Base-by-base conservation (phyloP, 2,888 invertebrate species). In the Tipula confusa region DNA sequence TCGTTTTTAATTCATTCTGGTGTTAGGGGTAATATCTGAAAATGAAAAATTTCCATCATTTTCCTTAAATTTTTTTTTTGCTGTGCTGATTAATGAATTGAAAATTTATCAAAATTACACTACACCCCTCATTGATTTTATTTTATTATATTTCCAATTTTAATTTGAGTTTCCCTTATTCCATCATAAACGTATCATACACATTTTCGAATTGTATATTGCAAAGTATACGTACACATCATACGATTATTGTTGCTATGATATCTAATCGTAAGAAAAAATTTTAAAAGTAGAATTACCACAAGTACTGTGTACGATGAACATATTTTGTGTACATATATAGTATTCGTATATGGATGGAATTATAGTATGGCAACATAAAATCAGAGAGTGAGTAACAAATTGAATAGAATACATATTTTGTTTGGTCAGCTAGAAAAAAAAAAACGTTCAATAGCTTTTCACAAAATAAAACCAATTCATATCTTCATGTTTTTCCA, bases 91-190 rank as follows among this genome's bases (percentile, higher is more conserved):
- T 64, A 64, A 64, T 64, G 64, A 64, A 64, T 24, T 64, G 64
- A 64, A 64, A 64, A 64, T 64, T 64, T 64, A 64, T 64, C 64
- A 64, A 64, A 64, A 64, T 64, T 64, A 24, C 64, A 64, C 64
- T 64, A 24, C 64, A 64, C 24, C 64, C 64, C 64, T 64, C 64
- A 64, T 64, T 64, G 64, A 64, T 64, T 64, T 11, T 15, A 38
- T 43, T n/a, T n/a, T n/a, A n/a, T n/a, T n/a, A 64, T 64, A 24
- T 64, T 64, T 64, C 24, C 64, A 64, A 64, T 64, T 64, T 64
- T 64, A 64, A 64, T 64, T 64, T 64, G 64, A 64, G 18, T 64
- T 64, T 64, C 64, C 64, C 64, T 64, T 64, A 24, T 64, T 64
- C n/a, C 43, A 31, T 5, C 15, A n/a, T 43, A 43, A 43, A 43